Evolutionary conservation across 2,797 vertebrate species (phyloP), one percentile per base, ranked within the genome.

Genomic region (Sphenodon punctatus): DNA sequence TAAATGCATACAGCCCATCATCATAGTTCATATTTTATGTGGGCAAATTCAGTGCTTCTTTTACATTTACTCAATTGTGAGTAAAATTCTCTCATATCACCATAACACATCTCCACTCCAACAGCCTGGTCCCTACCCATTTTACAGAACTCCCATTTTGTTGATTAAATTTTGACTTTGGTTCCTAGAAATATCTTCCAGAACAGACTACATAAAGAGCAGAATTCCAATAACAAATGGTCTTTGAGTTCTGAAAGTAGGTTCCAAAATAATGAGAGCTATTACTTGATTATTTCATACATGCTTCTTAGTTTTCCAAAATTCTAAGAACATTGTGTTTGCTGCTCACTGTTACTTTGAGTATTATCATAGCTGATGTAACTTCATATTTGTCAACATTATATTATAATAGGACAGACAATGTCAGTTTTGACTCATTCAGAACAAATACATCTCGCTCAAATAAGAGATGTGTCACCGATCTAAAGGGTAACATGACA

Each of bases 211-310:
- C n/a, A n/a, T n/a, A n/a, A n/a, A n/a, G n/a, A 53, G n/a, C 49
- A 53, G n/a, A 16, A 53, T 53, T 53, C 49, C 49, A 53, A 27
- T n/a, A 49, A 30, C n/a, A n/a, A 49, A n/a, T 61, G 45, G 68
- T 48, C 79, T 20, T 32, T 59, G 78, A 42, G 66, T 46, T 42
- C 69, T 68, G 41, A 73, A 87, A 64, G 2, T 8, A 65, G 49
- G 8, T 64, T 23, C 14, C 22, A 59, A 46, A 86, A 74, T 23
- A 16, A 15, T n/a, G 53, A 53, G 14, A 82, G 39, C 65, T 82
- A 30, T 68, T 80, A 48, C 48, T 80, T 80, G 78, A 23, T n/a
- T 45, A 38, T 8, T 36, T 82, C 80, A 68, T 67, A 75, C 56
- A 42, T 25, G 32, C 51, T 25, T 42, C 67, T 82, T 66, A 65